Evolutionary conservation across 2,797 vertebrate genomes (phyloP), one percentile per base, ranked within the genome.

Genomic region (Myotis pilosus): DNA sequence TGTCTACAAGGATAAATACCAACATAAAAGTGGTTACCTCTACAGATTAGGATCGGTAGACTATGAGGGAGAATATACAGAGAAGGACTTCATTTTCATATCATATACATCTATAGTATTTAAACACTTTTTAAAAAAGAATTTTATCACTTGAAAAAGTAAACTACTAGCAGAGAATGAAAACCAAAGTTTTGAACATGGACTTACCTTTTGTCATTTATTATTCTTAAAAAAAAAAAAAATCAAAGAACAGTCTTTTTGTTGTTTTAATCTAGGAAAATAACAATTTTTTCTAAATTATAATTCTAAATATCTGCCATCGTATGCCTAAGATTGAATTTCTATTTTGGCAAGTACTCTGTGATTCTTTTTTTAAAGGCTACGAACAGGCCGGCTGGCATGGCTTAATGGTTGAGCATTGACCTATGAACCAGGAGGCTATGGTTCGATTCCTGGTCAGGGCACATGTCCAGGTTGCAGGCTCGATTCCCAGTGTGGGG

Each of bases 271-370:
- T 44, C 53, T 33, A 81, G 44, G 5, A 79, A 89, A 89, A 12
- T 53, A 47, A 72, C 23, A 55, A 49, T 55, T 47, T 53, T 94
- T 91, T 20, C n/a, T 55, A 55, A 25, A 72, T 36, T 57, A 28
- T 79, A 84, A 78, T 64, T 79, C 19, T 79, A 89, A 95, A 47
- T 88, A 91, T 47, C 23, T 94, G 36, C 15, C 49, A 91, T n/a
- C 30, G 25, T 23, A 12, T 62, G 7, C 79, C 44, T 23, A 84
- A 57, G 28, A 41, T 0, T 74, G 8, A 74, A 33, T 71, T 22
- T 60, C 66, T 79, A 55, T 88, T 79, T 84, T 89, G 11, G 23
- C 28, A 92, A 89, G 55, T 49, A 72, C 20, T 79, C 30, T 36
- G 4, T 78, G 53, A 88, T 83, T 87, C 62, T 20, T 8, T 62